A percentile compares a stretch with the other conserved stretches of the same genome.
Evolutionary conservation across 2,888 invertebrate species (phyloP).

Genomic region (Therioaphis trifolii): DNA sequence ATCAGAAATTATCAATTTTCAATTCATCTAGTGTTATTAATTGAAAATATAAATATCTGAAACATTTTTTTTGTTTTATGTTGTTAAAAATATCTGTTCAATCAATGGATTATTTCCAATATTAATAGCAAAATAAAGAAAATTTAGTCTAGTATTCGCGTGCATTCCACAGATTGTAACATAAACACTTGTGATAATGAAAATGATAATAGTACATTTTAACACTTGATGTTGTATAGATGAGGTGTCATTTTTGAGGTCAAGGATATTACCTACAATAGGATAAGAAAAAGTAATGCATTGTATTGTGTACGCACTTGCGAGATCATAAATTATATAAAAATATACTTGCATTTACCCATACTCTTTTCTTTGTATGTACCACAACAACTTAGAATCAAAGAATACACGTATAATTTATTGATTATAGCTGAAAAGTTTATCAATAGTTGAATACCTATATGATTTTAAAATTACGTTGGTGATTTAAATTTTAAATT

Average conservation of each 20-base stretch:
- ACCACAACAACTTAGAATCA: too few relatives aligned
- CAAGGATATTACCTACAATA: constrained; percentile 17
- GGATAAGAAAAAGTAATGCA: constrained; percentile 25
- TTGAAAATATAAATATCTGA: background rate
- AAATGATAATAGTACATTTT: background rate
- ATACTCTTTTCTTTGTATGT: background rate
- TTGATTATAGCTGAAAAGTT: too few relatives aligned
- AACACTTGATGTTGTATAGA: background rate
- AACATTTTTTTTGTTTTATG: background rate
- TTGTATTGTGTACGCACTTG: background rate
- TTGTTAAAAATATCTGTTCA: background rate
- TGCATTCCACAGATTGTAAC: background rate
- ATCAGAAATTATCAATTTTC: background rate
- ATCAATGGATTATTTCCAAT: background rate
- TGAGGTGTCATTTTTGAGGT: constrained; percentile 9
- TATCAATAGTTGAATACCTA: too few relatives aligned
- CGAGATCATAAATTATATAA: background rate
- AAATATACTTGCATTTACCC: background rate
- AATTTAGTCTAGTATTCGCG: background rate
- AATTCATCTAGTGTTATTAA: background rate
- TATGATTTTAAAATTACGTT: too few relatives aligned
- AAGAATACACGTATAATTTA: too few relatives aligned
- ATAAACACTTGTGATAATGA: background rate
- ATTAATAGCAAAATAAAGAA: background rate
- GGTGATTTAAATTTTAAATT: too few relatives aligned